Conservation (phyloP, 2,888 invertebrate species). For the Perizoma affinitatum region DNA sequence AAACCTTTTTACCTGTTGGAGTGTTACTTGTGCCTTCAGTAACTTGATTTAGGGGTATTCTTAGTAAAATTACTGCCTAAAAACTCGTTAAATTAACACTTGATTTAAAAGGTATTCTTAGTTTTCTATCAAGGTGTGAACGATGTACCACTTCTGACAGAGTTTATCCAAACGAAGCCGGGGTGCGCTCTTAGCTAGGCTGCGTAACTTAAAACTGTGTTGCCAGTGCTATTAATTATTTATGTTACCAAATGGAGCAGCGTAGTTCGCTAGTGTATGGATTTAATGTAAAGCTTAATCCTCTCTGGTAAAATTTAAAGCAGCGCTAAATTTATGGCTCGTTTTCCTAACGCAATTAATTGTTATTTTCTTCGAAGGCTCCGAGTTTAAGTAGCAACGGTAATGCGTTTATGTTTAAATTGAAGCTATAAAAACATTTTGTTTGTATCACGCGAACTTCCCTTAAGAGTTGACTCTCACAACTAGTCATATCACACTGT, state of each 20-base stretch:
- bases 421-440: neutral
- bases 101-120: too few species aligned
- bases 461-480: too few species aligned
- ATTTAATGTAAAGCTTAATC: constrained; percentile 38
- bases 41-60: too few species aligned
- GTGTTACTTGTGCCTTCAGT: too few species aligned
- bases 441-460: too few species aligned
- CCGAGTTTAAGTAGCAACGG: neutral
- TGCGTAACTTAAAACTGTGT: constrained; percentile 35
- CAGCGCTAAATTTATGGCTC: constrained; percentile 25
- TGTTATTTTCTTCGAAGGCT: constrained; percentile 24
- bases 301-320: constrained; percentile 40
- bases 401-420: neutral
- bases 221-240: constrained; percentile 40
- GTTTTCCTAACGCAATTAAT: constrained; percentile 31
- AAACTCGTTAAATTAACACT: too few species aligned
- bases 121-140: too few species aligned
- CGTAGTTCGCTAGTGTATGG: constrained; percentile 40
- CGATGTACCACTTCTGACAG: too few species aligned
- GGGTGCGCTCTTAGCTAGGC: constrained; percentile 18
- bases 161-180: neutral
- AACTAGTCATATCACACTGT: too few species aligned
- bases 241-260: constrained; percentile 41
- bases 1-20: too few species aligned
- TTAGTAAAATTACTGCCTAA: too few species aligned